A percentile compares a stretch with the other conserved stretches of the same genome.
These are phyloP conservation scores for Muntiacus muntjak DNA, from an alignment of 2,113 vertebrate species.

Conservation along the genomic window DNA sequence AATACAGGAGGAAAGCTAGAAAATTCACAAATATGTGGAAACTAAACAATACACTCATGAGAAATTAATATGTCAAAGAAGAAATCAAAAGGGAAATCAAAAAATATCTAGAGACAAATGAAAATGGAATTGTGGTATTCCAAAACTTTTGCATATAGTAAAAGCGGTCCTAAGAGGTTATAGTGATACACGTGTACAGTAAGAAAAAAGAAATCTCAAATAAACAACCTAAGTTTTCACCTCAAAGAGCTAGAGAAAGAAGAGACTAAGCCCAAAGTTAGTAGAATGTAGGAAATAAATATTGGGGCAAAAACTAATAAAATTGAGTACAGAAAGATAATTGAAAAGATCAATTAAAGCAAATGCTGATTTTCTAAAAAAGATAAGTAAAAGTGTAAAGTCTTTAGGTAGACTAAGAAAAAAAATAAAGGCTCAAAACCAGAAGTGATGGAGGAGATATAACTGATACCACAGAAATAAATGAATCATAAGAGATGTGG, in stretches of 20 bases:
- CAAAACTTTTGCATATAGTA: background rate
- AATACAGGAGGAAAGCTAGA: background rate
- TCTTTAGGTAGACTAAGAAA: background rate
- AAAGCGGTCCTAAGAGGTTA: background rate
- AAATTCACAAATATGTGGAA: background rate
- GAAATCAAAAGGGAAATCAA: background rate
- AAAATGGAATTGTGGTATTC: background rate
- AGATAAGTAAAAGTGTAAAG: background rate
- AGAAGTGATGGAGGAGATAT: background rate
- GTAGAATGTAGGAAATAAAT: background rate
- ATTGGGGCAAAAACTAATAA: background rate
- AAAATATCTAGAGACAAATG: background rate
- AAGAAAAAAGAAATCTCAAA: background rate
- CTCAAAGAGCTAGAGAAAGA: background rate
- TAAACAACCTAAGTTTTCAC: background rate
- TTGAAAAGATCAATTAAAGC: background rate
- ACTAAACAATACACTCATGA: background rate
- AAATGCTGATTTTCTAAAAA: background rate
- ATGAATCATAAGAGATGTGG: background rate
- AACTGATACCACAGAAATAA: background rate
- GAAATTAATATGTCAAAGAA: background rate
- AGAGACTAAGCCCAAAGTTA: background rate
- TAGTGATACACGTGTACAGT: background rate
- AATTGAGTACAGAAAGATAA: background rate
- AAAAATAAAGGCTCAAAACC: background rate